Evolutionary conservation across 2,113 vertebrate genomes (phyloP), one percentile per base, ranked within the genome.

Genomic region (Etheostoma spectabile): DNA sequence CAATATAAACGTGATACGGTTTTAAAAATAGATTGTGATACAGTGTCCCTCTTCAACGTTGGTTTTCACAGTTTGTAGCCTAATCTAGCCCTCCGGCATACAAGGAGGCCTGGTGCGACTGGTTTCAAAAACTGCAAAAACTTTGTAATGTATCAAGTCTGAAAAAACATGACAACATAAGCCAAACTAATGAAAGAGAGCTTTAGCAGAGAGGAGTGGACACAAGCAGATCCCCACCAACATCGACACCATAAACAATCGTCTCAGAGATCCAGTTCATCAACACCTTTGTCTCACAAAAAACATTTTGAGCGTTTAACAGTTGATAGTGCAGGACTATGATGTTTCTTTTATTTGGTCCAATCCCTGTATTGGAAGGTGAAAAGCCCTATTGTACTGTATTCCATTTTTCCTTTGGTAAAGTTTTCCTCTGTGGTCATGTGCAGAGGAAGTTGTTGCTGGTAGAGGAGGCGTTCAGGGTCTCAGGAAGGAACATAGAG

Each of bases 401-500:
- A 3, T 45, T 72, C 21, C 66, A 3, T 14, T 62, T 82, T 80
- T 52, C 86, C 71, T 30, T 52, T 66, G 61, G 18, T 70, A 5
- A 12, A 8, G 13, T 46, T 70, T 74, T 55, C 74, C 77, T 61
- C 55, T 88, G 77, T 59, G 27, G 56, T 80, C 86, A 84, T 12
- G 27, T 66, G 1, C 61, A 68, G 61, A 83, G 88, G 90, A 93
- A 89, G 49, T 48, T n/a, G 68, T 1, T 64, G 67, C 2, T 70
- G 68, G 33, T 19, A 61, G 53, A 64, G 42, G 55, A 82, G 30
- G 69, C 18, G 46, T 60, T 85, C 74, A 81, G 73, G 85, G 85
- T 70, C 77, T 89, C 86, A 91, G 89, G 89, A 94, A 93, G 84
- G 73, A 80, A 79, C 69, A 24, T 1, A 14, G 42, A 71, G 65